Base-by-base conservation (phyloP, 2,888 invertebrate genomes). In the Orchesellides sinensis region DNA sequence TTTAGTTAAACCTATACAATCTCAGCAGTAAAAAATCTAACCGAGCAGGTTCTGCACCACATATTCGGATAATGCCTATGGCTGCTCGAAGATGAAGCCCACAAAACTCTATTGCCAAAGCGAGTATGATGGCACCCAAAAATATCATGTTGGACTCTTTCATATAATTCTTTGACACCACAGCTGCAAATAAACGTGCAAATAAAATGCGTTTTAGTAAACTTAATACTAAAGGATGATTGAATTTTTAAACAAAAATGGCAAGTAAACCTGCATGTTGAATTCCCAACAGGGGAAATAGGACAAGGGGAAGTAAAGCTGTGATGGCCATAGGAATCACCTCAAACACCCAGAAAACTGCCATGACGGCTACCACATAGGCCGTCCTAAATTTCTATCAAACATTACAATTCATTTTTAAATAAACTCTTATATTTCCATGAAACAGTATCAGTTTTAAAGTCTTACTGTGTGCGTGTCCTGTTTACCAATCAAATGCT, bases 261-360 rank as follows among this genome's bases (percentile, higher is more conserved):
- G 6, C n/a, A 6, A 10, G 5, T 17, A 10, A 63, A 89, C 29
- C 89, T n/a, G 85, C 90, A 88, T 32, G 93, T 90, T 96, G 91
- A 75, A 96, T 94, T 14, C 95, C 95, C 93, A 96, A 92, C 0
- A 95, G 90, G 0, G 96, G 96, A 90, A 96, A 96, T 0, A 95
- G 91, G 0, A 96, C 92, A 87, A 96, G 94, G 0, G 96, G 96
- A 79, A 96, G 92, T 90, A 96, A 93, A 0, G 96, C 95, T 0
- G 96, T 96, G 0, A 96, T 93, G 0, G 96, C 94, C 2, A 96
- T 90, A 0, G 96, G 96, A 0, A 96, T 90, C 0, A 94, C 93
- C 89, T 96, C 96, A 47, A 95, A 92, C 80, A 96, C 95, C 96
- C 96, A 96, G 90, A 92, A 95, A 40, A 94, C 91, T 0, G 95